Evolutionary conservation across 2,888 invertebrate species (phyloP).

Genomic region (Myopa testacea): DNA sequence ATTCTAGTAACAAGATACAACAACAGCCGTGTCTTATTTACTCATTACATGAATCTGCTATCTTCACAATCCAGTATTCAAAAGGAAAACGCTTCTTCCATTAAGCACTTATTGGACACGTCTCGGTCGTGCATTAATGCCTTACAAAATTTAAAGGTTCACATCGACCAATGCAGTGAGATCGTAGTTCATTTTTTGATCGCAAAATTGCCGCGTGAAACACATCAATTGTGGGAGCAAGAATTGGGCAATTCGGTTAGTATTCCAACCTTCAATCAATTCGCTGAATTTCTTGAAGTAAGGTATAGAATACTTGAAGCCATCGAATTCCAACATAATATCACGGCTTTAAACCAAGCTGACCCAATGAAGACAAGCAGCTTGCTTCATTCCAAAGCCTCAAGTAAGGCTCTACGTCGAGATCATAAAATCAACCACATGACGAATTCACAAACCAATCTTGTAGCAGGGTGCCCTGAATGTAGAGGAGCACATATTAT

Average conservation of each 20-base stretch:
- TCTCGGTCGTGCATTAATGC: constrained; percentile 31
- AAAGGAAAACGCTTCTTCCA: constrained; percentile 25
- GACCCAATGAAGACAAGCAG: neutral
- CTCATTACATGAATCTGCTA: constrained; percentile 32
- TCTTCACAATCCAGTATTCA: constrained; percentile 26
- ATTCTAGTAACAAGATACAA: constrained; percentile 30
- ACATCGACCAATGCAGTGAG: constrained; percentile 1
- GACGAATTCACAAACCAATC: neutral
- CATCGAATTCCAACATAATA: constrained; percentile 13
- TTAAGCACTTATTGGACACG: constrained; percentile 14
- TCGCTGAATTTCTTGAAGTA: constrained; percentile 14
- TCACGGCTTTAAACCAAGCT: neutral
- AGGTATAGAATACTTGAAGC: constrained; percentile 28
- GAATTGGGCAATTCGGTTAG: constrained; percentile 28
- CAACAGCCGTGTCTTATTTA: constrained; percentile 30
- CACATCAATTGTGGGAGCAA: constrained; percentile 35
- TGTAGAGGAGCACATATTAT: constrained; percentile 22
- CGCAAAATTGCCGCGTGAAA: constrained; percentile 29
- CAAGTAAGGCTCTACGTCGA: neutral
- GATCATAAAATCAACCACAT: neutral
- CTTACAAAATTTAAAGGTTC: constrained; percentile 23
- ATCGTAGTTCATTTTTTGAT: constrained; percentile 29
- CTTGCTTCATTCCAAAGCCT: neutral
- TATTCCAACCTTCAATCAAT: constrained; percentile 8
- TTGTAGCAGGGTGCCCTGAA: neutral